These are phyloP conservation scores for Bombyx mandarina DNA, from an alignment of 1,140 invertebrate genomes.

Conservation along the genomic window DNA sequence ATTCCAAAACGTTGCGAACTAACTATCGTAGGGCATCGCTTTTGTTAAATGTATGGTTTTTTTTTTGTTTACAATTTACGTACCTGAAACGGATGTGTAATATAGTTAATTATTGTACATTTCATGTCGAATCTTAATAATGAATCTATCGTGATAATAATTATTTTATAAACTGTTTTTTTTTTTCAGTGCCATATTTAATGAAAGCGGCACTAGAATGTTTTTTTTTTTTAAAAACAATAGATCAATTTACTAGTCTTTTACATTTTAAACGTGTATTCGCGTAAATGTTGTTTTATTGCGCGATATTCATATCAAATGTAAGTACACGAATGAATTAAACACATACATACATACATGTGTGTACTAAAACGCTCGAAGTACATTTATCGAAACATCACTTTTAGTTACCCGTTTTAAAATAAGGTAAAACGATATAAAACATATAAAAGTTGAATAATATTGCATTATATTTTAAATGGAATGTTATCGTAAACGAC, in stretches of 20 bases:
- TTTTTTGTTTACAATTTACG: constrained; percentile 32
- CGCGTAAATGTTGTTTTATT: too few relatives aligned
- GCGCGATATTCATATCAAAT: too few relatives aligned
- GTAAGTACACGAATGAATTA: too few relatives aligned
- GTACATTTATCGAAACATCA: background rate
- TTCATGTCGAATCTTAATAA: constrained; percentile 12
- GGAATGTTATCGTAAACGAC: constrained; percentile 26
- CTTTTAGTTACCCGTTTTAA: constrained; percentile 30
- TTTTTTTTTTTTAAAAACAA: constrained; percentile 7
- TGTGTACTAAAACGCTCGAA: too few relatives aligned
- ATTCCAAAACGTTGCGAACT: constrained; percentile 35
- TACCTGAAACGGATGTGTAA: constrained; percentile 56
- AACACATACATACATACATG: too few relatives aligned
- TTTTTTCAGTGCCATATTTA: constrained; percentile 33
- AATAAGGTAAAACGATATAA: constrained; percentile 17
- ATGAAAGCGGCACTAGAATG: constrained; percentile 26
- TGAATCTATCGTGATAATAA: background rate
- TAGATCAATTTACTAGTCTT: too few relatives aligned
- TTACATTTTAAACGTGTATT: too few relatives aligned
- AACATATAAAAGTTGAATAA: constrained; percentile 18
- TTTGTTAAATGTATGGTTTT: constrained; percentile 34
- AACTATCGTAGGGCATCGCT: constrained; percentile 21
- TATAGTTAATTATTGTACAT: constrained; percentile 41
- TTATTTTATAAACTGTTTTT: constrained; percentile 17
- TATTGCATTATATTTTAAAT: constrained; percentile 31